These are phyloP conservation scores for Benthosema pterotum DNA, from an alignment of 2,797 vertebrate species.

Conservation along the genomic window DNA sequence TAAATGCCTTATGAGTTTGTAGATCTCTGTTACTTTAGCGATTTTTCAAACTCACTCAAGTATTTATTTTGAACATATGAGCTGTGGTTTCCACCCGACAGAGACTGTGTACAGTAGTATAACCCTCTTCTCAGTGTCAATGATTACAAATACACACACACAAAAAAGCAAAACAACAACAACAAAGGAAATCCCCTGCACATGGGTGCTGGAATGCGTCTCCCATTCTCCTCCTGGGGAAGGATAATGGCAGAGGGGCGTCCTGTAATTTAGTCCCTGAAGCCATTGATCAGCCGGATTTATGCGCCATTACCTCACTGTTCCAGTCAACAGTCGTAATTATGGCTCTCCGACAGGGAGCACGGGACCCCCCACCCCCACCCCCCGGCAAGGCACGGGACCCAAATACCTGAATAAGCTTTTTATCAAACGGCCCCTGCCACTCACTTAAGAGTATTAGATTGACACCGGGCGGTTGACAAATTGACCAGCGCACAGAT, in stretches of 20 bases:
- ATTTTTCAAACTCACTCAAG: too few relatives aligned
- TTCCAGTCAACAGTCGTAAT: slow-evolving; percentile 80
- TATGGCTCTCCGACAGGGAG: slow-evolving; percentile 59
- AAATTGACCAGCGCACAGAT: slow-evolving; percentile 45
- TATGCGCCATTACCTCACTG: slow-evolving; percentile 84
- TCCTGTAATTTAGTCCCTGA: slow-evolving; percentile 79
- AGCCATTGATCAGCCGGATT: slow-evolving; percentile 80
- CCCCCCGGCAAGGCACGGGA: slow-evolving; percentile 32
- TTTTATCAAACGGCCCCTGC: slow-evolving; percentile 59
- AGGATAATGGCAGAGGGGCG: slow-evolving; percentile 70
- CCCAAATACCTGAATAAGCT: slow-evolving; percentile 74
- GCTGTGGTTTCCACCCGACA: too few relatives aligned
- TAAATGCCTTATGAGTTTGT: too few relatives aligned
- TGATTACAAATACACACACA: slow-evolving; percentile 25
- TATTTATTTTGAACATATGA: too few relatives aligned
- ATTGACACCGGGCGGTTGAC: slow-evolving; percentile 45
- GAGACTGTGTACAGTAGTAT: too few relatives aligned
- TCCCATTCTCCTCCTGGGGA: slow-evolving; percentile 60
- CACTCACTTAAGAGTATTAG: slow-evolving; percentile 59
- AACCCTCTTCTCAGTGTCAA: too few relatives aligned
- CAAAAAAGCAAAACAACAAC: slow-evolving; percentile 13
- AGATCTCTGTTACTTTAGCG: too few relatives aligned
- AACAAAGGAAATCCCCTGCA: slow-evolving; percentile 54
- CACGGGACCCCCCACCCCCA: slow-evolving; percentile 15
- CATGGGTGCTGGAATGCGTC: slow-evolving; percentile 59